Evolutionary conservation across 2,113 vertebrate genomes (phyloP).

Genomic region (Cynocephalus volans): DNA sequence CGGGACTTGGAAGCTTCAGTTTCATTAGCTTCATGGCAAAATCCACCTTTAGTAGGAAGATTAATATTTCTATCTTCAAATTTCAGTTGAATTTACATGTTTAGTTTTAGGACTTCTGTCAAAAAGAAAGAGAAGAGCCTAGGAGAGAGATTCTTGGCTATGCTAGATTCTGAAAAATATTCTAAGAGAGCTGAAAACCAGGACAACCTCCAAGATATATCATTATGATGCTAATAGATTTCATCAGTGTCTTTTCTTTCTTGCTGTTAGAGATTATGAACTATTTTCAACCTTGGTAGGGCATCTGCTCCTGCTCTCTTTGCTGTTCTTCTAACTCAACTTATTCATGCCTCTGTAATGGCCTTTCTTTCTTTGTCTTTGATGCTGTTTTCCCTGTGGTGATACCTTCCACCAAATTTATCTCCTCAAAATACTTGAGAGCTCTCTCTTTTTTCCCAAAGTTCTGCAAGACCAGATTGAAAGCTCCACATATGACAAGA

Average conservation of each 20-base stretch:
- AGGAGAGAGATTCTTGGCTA: constrained; percentile 85
- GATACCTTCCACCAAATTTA: background rate
- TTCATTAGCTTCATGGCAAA: background rate
- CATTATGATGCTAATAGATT: constrained; percentile 89
- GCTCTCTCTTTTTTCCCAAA: background rate
- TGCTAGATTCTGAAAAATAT: constrained; percentile 87
- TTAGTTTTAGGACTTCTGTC: background rate
- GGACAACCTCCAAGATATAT: constrained; percentile 88
- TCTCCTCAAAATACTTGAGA: background rate
- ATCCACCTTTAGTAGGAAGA: background rate
- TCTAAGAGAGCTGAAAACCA: constrained; percentile 82
- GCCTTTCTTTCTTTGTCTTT: background rate
- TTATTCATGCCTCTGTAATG: too few species aligned
- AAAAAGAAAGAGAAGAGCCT: constrained; percentile 76
- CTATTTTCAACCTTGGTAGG: background rate
- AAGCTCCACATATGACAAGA: background rate
- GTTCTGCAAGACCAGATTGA: background rate
- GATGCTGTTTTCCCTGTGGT: background rate
- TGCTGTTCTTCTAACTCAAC: background rate
- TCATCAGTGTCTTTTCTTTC: constrained; percentile 88
- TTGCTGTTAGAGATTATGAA: background rate
- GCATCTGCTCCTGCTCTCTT: background rate
- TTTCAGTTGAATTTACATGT: background rate
- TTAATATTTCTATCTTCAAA: background rate
- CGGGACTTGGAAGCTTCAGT: background rate